Conservation (phyloP, 2,113 vertebrate genomes). For the Indicator indicator region DNA sequence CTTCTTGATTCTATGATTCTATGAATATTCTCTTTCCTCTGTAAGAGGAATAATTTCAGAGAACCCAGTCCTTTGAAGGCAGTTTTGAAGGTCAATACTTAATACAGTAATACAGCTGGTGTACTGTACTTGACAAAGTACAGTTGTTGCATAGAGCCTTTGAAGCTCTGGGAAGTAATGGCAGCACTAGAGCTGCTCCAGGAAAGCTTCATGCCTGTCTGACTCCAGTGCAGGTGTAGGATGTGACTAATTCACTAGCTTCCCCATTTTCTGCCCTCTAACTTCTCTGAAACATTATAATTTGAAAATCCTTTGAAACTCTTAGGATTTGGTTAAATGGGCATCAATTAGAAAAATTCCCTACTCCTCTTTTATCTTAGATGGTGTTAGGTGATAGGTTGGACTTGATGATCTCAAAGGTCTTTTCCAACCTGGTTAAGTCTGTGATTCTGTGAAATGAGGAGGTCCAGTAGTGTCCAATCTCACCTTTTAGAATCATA, state of each 20-base stretch:
- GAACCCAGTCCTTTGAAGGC: neutral
- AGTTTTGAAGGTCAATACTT: neutral
- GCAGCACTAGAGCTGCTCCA: neutral
- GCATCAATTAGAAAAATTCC: neutral
- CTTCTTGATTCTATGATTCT: too few species aligned
- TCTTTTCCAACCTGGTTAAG: too few species aligned
- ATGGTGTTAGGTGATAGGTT: too few species aligned
- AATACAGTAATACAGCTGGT: neutral
- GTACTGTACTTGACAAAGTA: neutral
- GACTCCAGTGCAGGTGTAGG: neutral
- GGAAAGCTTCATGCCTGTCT: neutral
- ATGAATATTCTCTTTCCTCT: neutral
- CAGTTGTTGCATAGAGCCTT: neutral
- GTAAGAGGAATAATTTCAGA: neutral
- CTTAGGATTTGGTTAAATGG: neutral
- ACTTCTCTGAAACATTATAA: neutral
- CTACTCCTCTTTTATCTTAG: neutral
- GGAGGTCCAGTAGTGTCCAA: neutral
- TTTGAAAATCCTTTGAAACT: neutral
- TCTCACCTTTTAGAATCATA: neutral
- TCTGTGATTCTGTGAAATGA: neutral
- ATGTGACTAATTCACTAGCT: neutral
- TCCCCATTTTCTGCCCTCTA: neutral
- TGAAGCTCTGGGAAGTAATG: neutral
- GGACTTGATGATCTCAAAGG: too few species aligned